Evolutionary conservation across 1,140 invertebrate genomes (phyloP), one percentile per base, ranked within the genome.

Genomic region (Choristoneura fumiferana): DNA sequence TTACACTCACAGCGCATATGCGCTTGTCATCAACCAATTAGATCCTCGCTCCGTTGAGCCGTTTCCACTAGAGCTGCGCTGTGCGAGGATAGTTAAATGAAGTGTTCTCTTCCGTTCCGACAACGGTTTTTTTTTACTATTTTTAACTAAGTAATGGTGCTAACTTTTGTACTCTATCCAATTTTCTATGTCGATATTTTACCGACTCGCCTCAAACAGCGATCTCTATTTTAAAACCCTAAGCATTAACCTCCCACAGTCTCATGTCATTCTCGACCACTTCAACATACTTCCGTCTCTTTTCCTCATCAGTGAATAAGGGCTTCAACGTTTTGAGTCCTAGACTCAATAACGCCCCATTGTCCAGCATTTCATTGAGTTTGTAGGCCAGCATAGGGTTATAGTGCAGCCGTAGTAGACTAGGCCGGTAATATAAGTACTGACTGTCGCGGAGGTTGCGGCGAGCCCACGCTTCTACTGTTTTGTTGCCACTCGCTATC

Each of bases 201-300:
- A n/a, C n/a, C n/a, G n/a, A n/a, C n/a, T n/a, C n/a, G n/a, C n/a
- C n/a, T n/a, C n/a, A n/a, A n/a, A n/a, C n/a, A n/a, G n/a, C n/a
- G n/a, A n/a, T n/a, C n/a, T n/a, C n/a, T n/a, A n/a, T n/a, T n/a
- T n/a, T n/a, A n/a, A n/a, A n/a, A n/a, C n/a, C n/a, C 92, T 91
- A 93, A 90, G 94, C 93, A 67, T 96, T 97, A 35, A 94, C 91
- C 84, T 97, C 95, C 95, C 95, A 96, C 37, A 96, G 84, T 86
- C 95, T 95, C 68, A 96, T 91, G 79, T 95, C 94, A 82, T 97
- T 96, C 75, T 96, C 95, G 35, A 97, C 91, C n/a, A 96, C 93
- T 86, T 96, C 95, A 17, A 93, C 91, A 78, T 94, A 96, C 92
- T 92, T 95, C 35, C 93, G 89, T 57, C 92, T 89, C 72, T 94